Base-by-base conservation (phyloP, 2,113 vertebrate genomes). In the Hemiprocne comata region DNA sequence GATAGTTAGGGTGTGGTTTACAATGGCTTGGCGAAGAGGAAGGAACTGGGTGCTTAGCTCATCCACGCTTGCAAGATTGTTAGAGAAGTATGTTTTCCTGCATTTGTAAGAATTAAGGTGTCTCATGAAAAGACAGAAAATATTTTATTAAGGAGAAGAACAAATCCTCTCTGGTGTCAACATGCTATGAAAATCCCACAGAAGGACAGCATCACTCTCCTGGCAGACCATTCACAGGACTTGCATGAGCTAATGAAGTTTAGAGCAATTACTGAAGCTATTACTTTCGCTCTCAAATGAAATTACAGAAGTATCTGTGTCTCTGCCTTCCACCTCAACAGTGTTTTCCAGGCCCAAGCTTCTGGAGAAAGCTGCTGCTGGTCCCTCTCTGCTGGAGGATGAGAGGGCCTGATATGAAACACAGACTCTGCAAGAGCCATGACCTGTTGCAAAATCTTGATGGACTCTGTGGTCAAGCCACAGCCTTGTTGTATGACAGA, bases 21-120 rank as follows among this genome's bases (percentile, higher is more conserved):
- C 76, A 94, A 53, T 84, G 76, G 69, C 40, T 81, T 92, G 61
- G 55, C 86, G 90, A 78, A 92, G 58, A 89, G 92, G 90, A 95
- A 93, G 92, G 85, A 96, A 96, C 83, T 69, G 61, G n/a, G 76
- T 94, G 72, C 50, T 96, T 85, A 96, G 92, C 86, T 96, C 94
- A 94, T 94, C 88, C 73, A 57, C 9, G 13, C 40, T 86, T 2
- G 1, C 44, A 51, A 61, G 36, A 44, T 84, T 78, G 76, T 93
- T 90, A 78, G 48, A 89, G 46, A 66, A 85, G 29, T 40, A 82
- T 3, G 5, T 58, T 91, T 89, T 85, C 61, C 61, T 84, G n/a
- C 65, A 64, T 66, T 55, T 73, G 18, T 53, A 74, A 74, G 48
- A 83, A 61, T 21, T 48, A 14, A 36, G 76, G 33, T 20, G 13